These are phyloP conservation scores for Vicugna pacos DNA, from an alignment of 2,113 vertebrate genomes.

Conservation along the genomic window DNA sequence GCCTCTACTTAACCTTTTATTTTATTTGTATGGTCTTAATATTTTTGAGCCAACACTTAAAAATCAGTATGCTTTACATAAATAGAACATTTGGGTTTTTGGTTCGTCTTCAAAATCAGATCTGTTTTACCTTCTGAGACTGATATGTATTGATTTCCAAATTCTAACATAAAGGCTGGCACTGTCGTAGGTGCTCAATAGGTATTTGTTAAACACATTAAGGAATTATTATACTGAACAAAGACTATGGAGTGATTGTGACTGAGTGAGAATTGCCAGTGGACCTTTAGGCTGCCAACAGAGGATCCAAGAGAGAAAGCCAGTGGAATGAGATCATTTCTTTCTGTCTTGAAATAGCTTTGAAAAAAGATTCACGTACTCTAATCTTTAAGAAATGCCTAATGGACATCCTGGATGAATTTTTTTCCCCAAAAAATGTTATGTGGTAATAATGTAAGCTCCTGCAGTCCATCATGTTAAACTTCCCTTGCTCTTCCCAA, in stretches of 20 bases:
- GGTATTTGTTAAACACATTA: background rate
- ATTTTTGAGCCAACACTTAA: background rate
- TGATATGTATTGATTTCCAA: background rate
- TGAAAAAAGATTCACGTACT: background rate
- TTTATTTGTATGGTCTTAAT: background rate
- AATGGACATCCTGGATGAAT: background rate
- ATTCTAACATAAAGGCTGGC: background rate
- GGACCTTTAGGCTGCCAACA: background rate
- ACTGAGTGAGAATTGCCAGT: background rate
- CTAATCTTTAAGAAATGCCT: slow-evolving; percentile 38
- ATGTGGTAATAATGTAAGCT: background rate
- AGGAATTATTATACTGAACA: background rate
- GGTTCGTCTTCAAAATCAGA: background rate
- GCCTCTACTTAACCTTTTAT: background rate
- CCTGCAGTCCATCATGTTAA: background rate
- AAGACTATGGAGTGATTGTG: background rate
- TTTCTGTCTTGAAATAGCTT: background rate
- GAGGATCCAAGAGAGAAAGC: background rate
- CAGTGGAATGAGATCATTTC: background rate
- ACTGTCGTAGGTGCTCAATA: background rate
- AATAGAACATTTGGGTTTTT: background rate
- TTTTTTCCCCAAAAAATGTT: background rate
- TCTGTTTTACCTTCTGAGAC: background rate
- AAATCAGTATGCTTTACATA: background rate
- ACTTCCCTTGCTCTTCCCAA: background rate